Base-by-base conservation (phyloP, 2,888 invertebrate genomes). In the Scaptomyza cyrtandrae region DNA sequence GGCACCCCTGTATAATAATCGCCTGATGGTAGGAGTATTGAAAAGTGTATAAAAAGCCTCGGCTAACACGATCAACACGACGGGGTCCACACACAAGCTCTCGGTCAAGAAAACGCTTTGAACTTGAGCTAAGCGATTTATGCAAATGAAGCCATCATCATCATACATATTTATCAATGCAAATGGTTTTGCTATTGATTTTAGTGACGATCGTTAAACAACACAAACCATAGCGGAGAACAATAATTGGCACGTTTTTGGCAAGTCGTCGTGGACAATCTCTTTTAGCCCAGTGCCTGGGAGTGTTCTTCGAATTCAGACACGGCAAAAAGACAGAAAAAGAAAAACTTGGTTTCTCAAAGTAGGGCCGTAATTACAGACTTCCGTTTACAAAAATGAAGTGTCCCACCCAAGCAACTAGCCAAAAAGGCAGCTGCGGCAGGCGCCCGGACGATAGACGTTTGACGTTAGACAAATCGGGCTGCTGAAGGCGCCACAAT, bases 401-500 rank as follows among this genome's bases (percentile, higher is more conserved):
- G 62, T 64, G 66, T 49, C 45, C 52, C 75, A 59, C 50, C 69
- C 75, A 58, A 10, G 9, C 10, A 45, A 37, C 55, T 16, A 44
- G 45, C 35, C 37, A 53, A 59, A 44, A 62, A 49, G 11, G 14
- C 37, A 2, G 37, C 29, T n/a, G 56, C 11, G 65, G 27, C 31
- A 49, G 53, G 35, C 56, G 31, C 14, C 14, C 11, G 13, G 29
- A n/a, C 29, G 44, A 24, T 11, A 11, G 29, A 6, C 48, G 48
- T 2, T 11, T 48, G 57, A 74, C 46, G 48, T 3, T 11, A 52
- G 59, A 74, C 46, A 58, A 27, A 43, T 71, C 59, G 67, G 56
- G 53, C 45, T 71, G 80, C 71, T 80, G 73, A 75, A 86, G 89
- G 90, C 89, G 89, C 86, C 89, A 86, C 75, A 79, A 77, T 58